Evolutionary conservation across 2,113 vertebrate species (phyloP).

Genomic region (Callithrix jacchus): DNA sequence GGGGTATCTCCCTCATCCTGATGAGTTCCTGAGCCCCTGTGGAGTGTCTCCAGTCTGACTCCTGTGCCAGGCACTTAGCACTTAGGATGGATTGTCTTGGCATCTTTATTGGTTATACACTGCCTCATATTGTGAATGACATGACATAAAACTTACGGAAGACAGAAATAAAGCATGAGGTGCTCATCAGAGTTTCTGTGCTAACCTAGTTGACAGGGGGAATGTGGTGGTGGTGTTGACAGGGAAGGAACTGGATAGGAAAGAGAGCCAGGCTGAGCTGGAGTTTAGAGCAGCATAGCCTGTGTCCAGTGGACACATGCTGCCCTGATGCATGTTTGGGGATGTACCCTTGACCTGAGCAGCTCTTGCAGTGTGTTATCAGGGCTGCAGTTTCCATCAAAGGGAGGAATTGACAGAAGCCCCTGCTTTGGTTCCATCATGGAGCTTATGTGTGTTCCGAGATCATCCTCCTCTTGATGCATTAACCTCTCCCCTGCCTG

Average conservation of each 20-base stretch:
- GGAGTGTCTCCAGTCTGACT: neutral
- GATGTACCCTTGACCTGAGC: rapidly evolving
- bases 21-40: neutral
- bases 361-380: rapidly evolving
- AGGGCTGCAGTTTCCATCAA: rapidly evolving
- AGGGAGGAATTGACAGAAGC: rapidly evolving
- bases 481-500: rapidly evolving
- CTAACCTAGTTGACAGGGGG: neutral
- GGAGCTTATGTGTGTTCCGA: rapidly evolving
- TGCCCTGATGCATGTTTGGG: too few species aligned
- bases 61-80: neutral
- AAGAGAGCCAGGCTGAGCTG: too few species aligned
- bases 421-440: rapidly evolving
- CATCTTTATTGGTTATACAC: neutral
- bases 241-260: neutral
- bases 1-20: neutral
- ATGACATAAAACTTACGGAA: neutral
- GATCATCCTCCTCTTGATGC: neutral
- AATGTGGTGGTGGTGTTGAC: neutral
- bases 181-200: neutral
- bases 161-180: neutral
- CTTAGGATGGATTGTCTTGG: neutral
- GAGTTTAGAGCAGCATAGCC: too few species aligned
- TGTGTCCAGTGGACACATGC: too few species aligned
- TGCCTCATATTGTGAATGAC: neutral